Evolutionary conservation across 2,797 vertebrate genomes (phyloP).

Genomic region (Lepus oiostolus): DNA sequence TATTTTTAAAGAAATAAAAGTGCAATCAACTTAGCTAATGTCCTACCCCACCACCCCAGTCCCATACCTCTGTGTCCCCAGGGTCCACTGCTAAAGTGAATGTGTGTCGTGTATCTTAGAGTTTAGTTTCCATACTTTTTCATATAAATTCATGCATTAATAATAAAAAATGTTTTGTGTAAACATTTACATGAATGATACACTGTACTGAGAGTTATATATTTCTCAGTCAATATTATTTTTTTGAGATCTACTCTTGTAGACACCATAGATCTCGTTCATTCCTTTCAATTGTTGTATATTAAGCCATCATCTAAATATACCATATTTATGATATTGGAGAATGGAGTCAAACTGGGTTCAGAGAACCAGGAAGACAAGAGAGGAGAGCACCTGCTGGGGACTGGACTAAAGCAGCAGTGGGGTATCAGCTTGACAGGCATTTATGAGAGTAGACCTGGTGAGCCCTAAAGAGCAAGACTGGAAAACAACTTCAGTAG

Average conservation of each 20-base stretch:
- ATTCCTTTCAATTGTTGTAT: neutral
- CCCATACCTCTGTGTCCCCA: neutral
- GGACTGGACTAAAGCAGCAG: neutral
- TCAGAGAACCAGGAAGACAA: neutral
- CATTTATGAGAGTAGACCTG: neutral
- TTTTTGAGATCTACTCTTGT: neutral
- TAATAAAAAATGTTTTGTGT: constrained; percentile 6
- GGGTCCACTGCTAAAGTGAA: neutral
- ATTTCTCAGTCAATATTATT: neutral
- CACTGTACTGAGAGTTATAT: neutral
- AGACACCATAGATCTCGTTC: neutral
- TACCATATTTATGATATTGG: neutral
- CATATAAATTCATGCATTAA: neutral
- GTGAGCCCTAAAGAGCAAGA: neutral
- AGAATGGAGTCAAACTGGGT: neutral
- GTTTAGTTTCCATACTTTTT: neutral
- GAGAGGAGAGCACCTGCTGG: neutral
- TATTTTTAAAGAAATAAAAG: constrained; percentile 49
- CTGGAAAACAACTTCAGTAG: neutral
- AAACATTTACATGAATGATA: neutral
- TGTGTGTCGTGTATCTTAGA: neutral
- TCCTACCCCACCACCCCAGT: too few species aligned
- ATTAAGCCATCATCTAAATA: neutral
- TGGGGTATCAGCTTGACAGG: neutral
- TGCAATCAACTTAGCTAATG: neutral